Evolutionary conservation across 2,888 invertebrate species (phyloP).

Genomic region (Sepioteuthis lessoniana): DNA sequence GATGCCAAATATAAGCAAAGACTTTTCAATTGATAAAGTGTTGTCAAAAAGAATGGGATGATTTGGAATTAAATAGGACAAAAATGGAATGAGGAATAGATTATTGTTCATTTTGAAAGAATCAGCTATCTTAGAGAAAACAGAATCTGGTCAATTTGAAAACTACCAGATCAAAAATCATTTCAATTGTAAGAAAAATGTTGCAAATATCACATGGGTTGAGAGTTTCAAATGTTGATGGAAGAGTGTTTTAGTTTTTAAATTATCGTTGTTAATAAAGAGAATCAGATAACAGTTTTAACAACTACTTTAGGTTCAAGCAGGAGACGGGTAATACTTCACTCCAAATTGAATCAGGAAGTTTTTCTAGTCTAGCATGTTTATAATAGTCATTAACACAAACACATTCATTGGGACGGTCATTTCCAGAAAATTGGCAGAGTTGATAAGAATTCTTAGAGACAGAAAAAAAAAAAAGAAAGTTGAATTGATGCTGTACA

Average conservation of each 20-base stretch:
- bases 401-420: constrained; percentile 23
- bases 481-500: neutral
- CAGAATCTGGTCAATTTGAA: neutral
- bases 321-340: neutral
- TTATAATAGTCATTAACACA: neutral
- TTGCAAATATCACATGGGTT: neutral
- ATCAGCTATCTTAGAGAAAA: neutral
- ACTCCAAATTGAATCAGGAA: neutral
- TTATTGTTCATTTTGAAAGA: neutral
- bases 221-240: neutral
- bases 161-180: neutral
- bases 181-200: neutral
- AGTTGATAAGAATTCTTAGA: neutral
- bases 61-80: too few species aligned
- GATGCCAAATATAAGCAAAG: too few species aligned
- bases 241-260: neutral
- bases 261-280: neutral
- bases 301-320: neutral
- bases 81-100: neutral
- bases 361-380: neutral
- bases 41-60: too few species aligned
- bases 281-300: neutral
- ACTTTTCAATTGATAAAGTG: too few species aligned
- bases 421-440: constrained; percentile 18
- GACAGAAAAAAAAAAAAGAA: neutral